These are phyloP conservation scores for Fringilla coelebs DNA, from an alignment of 2,797 vertebrate genomes.

Conservation along the genomic window DNA sequence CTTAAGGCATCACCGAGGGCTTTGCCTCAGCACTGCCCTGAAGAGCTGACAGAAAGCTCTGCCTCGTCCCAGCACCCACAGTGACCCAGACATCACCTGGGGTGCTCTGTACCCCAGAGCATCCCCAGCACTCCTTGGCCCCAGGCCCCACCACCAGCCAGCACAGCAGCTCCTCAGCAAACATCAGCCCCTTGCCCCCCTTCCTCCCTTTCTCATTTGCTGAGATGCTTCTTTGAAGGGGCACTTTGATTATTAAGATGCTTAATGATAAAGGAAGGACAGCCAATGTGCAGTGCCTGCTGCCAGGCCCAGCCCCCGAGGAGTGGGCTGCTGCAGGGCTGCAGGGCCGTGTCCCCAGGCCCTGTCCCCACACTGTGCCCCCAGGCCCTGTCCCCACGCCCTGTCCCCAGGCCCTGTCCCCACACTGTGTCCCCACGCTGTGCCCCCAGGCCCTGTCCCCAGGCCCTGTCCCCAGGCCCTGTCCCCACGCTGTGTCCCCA, in stretches of 20 bases:
- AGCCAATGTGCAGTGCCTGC: neutral
- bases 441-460: neutral
- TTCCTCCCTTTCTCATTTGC: neutral
- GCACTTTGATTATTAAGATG: neutral
- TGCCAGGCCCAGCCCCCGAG: neutral
- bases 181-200: neutral
- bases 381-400: neutral
- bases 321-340: neutral
- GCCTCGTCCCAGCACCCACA: accelerated
- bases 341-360: neutral
- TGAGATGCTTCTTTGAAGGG: neutral
- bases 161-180: neutral
- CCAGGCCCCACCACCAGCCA: neutral
- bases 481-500: neutral
- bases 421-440: neutral
- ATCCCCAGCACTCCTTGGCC: neutral
- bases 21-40: neutral
- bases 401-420: neutral
- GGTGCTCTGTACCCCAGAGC: neutral
- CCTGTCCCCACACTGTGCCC: neutral
- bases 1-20: neutral
- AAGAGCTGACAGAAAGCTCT: neutral
- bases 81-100: neutral
- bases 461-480: neutral
- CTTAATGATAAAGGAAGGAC: neutral